Base-by-base conservation (phyloP, 2,113 vertebrate species). In the Electrona antarctica region DNA sequence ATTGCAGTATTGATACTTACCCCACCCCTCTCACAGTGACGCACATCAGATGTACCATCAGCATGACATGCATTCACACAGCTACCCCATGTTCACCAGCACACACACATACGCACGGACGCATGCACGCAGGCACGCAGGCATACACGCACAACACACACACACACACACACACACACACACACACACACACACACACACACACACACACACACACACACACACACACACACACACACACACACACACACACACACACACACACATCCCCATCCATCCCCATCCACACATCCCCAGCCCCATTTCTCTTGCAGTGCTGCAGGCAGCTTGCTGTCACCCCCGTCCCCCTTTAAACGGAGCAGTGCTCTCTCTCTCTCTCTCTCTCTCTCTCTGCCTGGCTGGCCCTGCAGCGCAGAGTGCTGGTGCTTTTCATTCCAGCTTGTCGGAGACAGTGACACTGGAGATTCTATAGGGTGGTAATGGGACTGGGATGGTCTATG, bases 401-500 rank as follows among this genome's bases (percentile, higher is more conserved):
- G 64, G 60, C 73, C 81, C 71, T 69, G 64, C 81, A 77, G 79
- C 54, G 6, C 46, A 6, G 64, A 76, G 58, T 49, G 51, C 70
- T 1, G 15, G 13, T 68, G 76, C 82, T 86, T 58, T 81, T 85
- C 74, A 74, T 80, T 78, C 41, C 74, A 60, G 70, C 67, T 75
- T 87, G 81, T 84, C 85, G 84, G 71, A 78, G 49, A 55, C 64
- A 69, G 73, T 72, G 79, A 82, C 66, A 74, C 78, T 52, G 57
- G 77, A 76, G 73, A 73, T 10, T 55, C 56, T 61, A 21, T 21
- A 8, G 52, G 80, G 69, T 71, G 69, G 77, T 81, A 89, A 86
- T 82, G 84, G 82, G 87, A 70, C 64, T n/a, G 4, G 51, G 78
- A 76, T 29, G 67, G 79, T 41, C 56, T 68, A 58, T 65, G 80